Evolutionary conservation across 2,888 invertebrate species (phyloP).

Genomic region (Acrocyrtus sp.): DNA sequence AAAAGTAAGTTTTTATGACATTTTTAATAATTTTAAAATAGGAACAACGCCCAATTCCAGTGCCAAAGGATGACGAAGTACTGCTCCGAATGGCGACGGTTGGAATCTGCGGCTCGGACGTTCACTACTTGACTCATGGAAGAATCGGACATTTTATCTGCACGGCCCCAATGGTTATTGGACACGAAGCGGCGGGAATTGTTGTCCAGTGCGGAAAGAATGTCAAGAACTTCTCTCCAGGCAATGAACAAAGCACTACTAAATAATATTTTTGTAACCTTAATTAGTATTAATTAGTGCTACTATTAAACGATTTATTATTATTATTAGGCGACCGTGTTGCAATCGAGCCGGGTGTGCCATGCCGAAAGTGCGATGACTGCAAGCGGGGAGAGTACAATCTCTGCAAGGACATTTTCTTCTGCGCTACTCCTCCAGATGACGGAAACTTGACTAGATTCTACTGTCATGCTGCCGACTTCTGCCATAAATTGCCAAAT

Average conservation of each 20-base stretch:
- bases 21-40: not conserved
- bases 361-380: conserved; percentile 84
- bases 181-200: conserved; percentile 83
- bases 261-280: too few species aligned
- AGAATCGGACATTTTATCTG: conserved; percentile 88
- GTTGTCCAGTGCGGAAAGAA: conserved; percentile 78
- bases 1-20: not conserved
- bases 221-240: conserved; percentile 70
- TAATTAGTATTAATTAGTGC: not conserved
- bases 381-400: conserved; percentile 93
- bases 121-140: conserved; percentile 89
- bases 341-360: conserved; percentile 93
- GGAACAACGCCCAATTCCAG: not conserved
- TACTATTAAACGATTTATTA: conserved; percentile 40
- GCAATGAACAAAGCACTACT: conserved; percentile 68
- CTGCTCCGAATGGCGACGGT: conserved; percentile 88
- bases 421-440: conserved; percentile 95
- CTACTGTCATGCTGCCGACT: conserved; percentile 90
- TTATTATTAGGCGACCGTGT: conserved; percentile 97
- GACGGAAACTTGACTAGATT: conserved; percentile 89
- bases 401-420: conserved; percentile 85
- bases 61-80: conserved; percentile 72
- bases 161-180: conserved; percentile 90
- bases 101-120: conserved; percentile 96
- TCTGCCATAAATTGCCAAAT: conserved; percentile 89